Evolutionary conservation across 2,113 vertebrate species (phyloP).

Genomic region (Nettapus auritus): DNA sequence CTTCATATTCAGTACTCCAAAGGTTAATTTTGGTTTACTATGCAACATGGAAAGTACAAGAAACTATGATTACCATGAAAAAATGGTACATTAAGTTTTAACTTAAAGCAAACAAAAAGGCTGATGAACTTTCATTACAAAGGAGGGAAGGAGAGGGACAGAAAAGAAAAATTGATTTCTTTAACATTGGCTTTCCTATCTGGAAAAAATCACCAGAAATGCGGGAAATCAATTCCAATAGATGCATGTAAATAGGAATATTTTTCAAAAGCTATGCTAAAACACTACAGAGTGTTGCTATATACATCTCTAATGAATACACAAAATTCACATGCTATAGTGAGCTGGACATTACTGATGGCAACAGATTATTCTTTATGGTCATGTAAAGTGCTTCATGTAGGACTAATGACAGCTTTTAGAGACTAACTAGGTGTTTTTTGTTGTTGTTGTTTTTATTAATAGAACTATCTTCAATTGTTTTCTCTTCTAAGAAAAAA

Average conservation of each 20-base stretch:
- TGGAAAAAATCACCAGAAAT: not conserved
- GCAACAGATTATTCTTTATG: not conserved
- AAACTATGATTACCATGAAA: not conserved
- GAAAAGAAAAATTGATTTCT: not conserved
- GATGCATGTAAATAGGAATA: not conserved
- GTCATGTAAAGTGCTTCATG: not conserved
- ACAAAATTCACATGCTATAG: not conserved
- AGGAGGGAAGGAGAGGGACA: rapidly evolving
- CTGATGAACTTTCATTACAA: not conserved
- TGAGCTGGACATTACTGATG: not conserved
- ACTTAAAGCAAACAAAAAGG: not conserved
- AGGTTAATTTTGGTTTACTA: not conserved
- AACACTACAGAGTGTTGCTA: not conserved
- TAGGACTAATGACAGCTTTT: not conserved
- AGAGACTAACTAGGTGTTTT: not conserved
- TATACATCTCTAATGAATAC: not conserved
- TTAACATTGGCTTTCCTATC: not conserved
- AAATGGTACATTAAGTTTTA: not conserved
- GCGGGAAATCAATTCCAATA: not conserved
- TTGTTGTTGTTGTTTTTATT: not conserved
- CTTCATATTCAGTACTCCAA: not conserved
- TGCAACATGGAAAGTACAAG: not conserved
- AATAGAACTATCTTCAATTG: not conserved
- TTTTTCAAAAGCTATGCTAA: not conserved
- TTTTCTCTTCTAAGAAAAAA: not conserved